Base-by-base conservation (phyloP, 2,888 invertebrate genomes). In the Petrolisthes manimaculis region DNA sequence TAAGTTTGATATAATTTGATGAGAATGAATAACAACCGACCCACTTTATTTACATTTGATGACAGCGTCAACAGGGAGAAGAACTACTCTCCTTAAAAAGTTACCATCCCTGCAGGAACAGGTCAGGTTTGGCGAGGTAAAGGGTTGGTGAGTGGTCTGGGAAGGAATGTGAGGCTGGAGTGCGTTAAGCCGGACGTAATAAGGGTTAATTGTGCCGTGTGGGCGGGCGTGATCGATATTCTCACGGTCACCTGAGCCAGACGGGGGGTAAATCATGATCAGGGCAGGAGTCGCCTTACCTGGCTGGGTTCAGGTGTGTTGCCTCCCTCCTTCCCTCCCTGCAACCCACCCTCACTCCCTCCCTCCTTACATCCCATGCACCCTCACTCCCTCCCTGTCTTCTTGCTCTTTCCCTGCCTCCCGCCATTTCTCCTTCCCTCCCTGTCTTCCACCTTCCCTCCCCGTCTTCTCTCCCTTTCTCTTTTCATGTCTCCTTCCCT, bases 171-270 rank as follows among this genome's bases (percentile, higher is more conserved):
- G n/a, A 6, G 71, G 21, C n/a, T 0, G 71, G 71, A 71, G 71
- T 71, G 71, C n/a, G 67, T 81, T 81, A 54, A 81, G 81, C 81
- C 81, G 81, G 81, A 81, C 81, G 81, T 81, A 81, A 81, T 81
- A 81, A 81, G 81, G 67, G 61, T 81, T 61, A 81, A 81, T 81
- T 71, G 71, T 71, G n/a, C 71, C 12, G 71, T 71, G 71, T 71
- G 71, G 71, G 14, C 12, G 71, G 81, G 67, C 14, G 81, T 24
- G 81, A 81, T 81, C 81, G 81, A 81, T 67, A 81, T 81, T 81
- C 81, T 81, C 81, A 81, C 81, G 81, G 81, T 54, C 14, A 81
- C 81, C 67, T 67, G 81, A 81, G 61, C 81, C 67, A 81, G 81
- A 61, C 18, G 3, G 24, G 81, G 67, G 81, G 81, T 81, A 81